A percentile compares a stretch with the other conserved stretches of the same genome.
phyloP scores from a whole-genome alignment of 2,888 invertebrate genomes.

The Aproaerema taeniolella region DNA sequence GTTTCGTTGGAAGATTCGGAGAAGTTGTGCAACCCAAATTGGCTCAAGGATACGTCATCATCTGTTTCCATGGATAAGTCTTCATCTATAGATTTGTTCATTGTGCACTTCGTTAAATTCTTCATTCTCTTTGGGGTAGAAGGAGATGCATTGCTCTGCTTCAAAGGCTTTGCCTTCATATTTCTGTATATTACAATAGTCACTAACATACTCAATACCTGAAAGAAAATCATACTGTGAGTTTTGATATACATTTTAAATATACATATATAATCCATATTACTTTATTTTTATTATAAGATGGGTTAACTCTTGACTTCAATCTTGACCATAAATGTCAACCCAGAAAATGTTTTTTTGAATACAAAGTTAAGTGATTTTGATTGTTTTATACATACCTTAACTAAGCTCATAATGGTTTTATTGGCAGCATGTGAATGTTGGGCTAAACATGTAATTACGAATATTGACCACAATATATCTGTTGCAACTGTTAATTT shows the following conservation, averaged over 20 bases:
- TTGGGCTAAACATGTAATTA: conserved; percentile 42
- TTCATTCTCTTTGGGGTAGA: conserved; percentile 48
- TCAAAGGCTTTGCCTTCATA: conserved; percentile 33
- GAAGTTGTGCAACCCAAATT: conserved; percentile 60
- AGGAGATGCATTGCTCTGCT: conserved; percentile 24
- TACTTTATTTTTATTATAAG: no score
- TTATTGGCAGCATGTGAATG: conserved; percentile 37
- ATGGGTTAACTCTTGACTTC: no score
- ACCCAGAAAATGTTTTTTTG: no score
- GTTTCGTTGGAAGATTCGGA: conserved; percentile 61
- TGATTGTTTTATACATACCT: conserved; percentile 41
- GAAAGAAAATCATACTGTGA: conserved; percentile 45
- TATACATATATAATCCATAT: no score
- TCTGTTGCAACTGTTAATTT: conserved; percentile 55
- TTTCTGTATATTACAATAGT: conserved; percentile 49
- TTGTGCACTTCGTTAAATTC: conserved; percentile 37
- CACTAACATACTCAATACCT: conserved; percentile 49
- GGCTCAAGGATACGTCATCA: conserved; percentile 65
- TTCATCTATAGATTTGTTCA: conserved; percentile 40
- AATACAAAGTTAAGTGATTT: conserved; percentile 5
- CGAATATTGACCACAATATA: conserved; percentile 57
- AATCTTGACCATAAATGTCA: no score
- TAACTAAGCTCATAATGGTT: conserved; percentile 43
- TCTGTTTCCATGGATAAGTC: conserved; percentile 56
- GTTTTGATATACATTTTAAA: not conserved